Evolutionary conservation across 2,888 invertebrate genomes (phyloP).

Genomic region (Pomacea canaliculata): DNA sequence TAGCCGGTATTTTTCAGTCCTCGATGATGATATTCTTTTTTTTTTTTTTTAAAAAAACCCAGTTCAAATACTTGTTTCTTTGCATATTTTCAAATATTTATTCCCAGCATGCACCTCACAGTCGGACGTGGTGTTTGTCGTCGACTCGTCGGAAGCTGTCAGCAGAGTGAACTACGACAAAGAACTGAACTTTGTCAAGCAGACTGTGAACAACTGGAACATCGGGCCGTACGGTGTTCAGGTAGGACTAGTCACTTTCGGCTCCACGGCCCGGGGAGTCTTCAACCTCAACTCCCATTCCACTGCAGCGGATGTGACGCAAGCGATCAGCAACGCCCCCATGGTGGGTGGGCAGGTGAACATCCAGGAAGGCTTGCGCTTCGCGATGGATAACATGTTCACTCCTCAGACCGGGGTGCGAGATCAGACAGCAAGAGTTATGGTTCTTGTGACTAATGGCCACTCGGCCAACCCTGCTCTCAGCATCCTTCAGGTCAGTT

Average conservation of each 20-base stretch:
- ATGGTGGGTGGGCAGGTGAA: slow-evolving; percentile 46
- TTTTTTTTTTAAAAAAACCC: too few species aligned
- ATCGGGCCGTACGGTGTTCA: slow-evolving; percentile 47
- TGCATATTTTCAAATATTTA: too few species aligned
- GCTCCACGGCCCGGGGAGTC: slow-evolving; percentile 46
- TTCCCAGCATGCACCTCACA: slow-evolving; percentile 50
- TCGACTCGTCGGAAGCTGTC: slow-evolving; percentile 52
- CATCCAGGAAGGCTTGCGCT: slow-evolving; percentile 49
- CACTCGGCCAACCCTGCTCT: slow-evolving; percentile 46
- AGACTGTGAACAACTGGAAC: slow-evolving; percentile 49
- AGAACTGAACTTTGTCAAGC: slow-evolving; percentile 50
- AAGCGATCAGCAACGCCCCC: slow-evolving; percentile 45
- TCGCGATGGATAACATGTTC: slow-evolving; percentile 50
- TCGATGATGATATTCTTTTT: too few species aligned
- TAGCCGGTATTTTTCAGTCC: too few species aligned
- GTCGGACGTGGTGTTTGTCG: slow-evolving; percentile 54
- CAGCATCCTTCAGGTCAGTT: slow-evolving; percentile 42
- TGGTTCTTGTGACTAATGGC: slow-evolving; percentile 48
- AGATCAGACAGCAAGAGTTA: slow-evolving; percentile 44
- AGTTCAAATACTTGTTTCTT: too few species aligned
- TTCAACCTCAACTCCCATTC: slow-evolving; percentile 51
- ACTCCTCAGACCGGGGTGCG: slow-evolving; percentile 52
- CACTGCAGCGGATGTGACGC: slow-evolving; percentile 38
- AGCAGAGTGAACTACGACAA: slow-evolving; percentile 47
- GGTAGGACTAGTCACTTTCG: slow-evolving; percentile 51